phyloP scores from a whole-genome alignment of 1,140 invertebrate genomes.

The Idris sp. region DNA sequence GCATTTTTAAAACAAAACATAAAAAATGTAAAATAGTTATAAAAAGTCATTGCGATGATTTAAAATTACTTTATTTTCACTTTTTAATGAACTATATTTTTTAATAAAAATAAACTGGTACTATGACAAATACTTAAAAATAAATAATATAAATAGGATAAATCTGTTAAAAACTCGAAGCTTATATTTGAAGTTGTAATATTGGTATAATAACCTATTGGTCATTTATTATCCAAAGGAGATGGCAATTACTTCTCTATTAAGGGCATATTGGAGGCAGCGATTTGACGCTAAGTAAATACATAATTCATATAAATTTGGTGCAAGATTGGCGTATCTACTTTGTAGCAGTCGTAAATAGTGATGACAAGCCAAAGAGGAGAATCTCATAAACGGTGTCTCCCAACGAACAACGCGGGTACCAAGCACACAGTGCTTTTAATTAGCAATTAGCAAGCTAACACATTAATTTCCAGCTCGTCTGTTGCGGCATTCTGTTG shows the following conservation, averaged over 20 bases:
- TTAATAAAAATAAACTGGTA: no score
- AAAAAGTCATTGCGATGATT: no score
- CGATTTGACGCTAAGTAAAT: slow-evolving; percentile 5
- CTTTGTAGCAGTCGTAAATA: slow-evolving; percentile 17
- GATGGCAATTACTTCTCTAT: slow-evolving; percentile 11
- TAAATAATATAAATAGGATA: no score
- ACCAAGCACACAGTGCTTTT: slow-evolving; percentile 70
- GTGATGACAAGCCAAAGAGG: neutral
- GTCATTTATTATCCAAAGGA: no score
- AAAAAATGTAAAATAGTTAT: slow-evolving; percentile 26
- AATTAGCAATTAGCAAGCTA: slow-evolving; percentile 77
- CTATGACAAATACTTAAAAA: no score
- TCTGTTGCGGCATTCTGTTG: slow-evolving; percentile 72
- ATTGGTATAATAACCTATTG: no score
- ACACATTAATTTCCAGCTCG: slow-evolving; percentile 77
- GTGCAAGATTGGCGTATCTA: slow-evolving; percentile 6
- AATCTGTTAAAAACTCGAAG: no score
- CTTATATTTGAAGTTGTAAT: no score
- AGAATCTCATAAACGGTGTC: slow-evolving; percentile 36
- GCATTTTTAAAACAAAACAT: slow-evolving; percentile 14
- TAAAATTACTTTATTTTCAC: slow-evolving; percentile 31
- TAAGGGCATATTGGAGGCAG: neutral
- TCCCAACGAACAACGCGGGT: slow-evolving; percentile 12
- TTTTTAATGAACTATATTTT: slow-evolving; percentile 27
- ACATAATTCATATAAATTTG: slow-evolving; percentile 19